phyloP scores from a whole-genome alignment of 2,888 invertebrate genomes.

The Apamea anceps region DNA sequence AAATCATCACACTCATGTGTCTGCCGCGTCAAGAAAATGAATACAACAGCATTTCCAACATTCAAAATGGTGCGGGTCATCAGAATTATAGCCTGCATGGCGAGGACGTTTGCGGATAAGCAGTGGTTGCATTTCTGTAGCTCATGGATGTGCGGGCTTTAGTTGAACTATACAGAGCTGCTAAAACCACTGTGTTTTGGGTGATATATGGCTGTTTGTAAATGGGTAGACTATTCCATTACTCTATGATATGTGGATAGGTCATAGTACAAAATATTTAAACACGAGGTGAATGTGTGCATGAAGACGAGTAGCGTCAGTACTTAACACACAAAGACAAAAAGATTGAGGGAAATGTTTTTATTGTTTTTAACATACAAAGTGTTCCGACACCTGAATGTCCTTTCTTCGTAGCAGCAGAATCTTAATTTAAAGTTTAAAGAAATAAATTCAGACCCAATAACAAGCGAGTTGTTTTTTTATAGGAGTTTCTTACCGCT shows the following conservation, averaged over 20 bases:
- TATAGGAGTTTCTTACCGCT: too few relatives aligned
- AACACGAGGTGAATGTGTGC: neutral
- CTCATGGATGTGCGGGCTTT: constrained; percentile 32
- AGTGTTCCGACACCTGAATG: too few relatives aligned
- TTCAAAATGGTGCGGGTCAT: constrained; percentile 47
- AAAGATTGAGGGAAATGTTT: too few relatives aligned
- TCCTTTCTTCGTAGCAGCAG: too few relatives aligned
- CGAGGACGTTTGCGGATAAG: constrained; percentile 51
- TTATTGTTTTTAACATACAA: neutral
- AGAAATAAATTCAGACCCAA: too few relatives aligned
- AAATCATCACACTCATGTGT: neutral
- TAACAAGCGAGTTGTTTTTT: too few relatives aligned
- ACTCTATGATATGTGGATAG: neutral
- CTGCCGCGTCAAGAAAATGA: constrained; percentile 15
- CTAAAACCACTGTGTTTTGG: neutral
- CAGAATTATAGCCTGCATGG: constrained; percentile 45
- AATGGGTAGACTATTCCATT: neutral
- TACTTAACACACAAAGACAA: too few relatives aligned
- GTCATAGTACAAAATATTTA: neutral
- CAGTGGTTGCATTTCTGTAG: constrained; percentile 55
- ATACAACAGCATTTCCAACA: constrained; percentile 28
- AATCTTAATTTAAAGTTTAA: too few relatives aligned
- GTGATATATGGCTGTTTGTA: neutral
- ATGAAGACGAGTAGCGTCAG: too few relatives aligned
- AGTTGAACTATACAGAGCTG: constrained; percentile 35